phyloP scores from a whole-genome alignment of 1,140 invertebrate genomes.

The Drosophila gunungcola region DNA sequence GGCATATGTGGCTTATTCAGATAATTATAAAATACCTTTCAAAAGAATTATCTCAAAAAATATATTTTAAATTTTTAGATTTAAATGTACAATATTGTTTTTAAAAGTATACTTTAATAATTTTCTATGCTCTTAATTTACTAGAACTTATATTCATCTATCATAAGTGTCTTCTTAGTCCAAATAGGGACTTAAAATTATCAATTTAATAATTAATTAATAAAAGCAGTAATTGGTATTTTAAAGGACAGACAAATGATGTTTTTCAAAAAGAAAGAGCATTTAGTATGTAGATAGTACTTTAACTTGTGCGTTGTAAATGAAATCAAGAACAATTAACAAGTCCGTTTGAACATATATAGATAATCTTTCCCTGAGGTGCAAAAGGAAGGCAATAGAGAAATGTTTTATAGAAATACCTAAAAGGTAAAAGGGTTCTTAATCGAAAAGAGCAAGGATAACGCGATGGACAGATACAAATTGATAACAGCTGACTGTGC shows the following conservation, averaged over 20 bases:
- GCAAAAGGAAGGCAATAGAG: neutral
- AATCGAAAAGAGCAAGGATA: neutral
- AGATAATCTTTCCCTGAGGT: neutral
- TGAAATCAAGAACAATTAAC: slow-evolving; percentile 9
- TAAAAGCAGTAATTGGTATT: too few species aligned
- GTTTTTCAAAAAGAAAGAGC: too few species aligned
- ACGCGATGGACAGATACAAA: slow-evolving; percentile 13
- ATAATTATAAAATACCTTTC: neutral
- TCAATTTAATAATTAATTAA: too few species aligned
- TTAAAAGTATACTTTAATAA: too few species aligned
- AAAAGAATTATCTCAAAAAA: neutral
- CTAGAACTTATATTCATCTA: too few species aligned
- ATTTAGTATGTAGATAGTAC: too few species aligned
- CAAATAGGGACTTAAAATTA: too few species aligned
- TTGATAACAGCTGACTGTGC: slow-evolving; percentile 6
- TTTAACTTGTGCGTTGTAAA: neutral
- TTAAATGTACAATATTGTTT: too few species aligned
- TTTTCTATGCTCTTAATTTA: too few species aligned
- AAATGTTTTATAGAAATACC: neutral
- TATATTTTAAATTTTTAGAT: neutral
- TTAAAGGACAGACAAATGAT: too few species aligned
- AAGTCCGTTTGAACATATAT: slow-evolving; percentile 5
- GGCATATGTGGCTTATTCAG: too few species aligned
- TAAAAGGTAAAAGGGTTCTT: neutral
- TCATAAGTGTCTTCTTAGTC: too few species aligned